phyloP scores from a whole-genome alignment of 2,113 vertebrate species.

The Nicator chloris region DNA sequence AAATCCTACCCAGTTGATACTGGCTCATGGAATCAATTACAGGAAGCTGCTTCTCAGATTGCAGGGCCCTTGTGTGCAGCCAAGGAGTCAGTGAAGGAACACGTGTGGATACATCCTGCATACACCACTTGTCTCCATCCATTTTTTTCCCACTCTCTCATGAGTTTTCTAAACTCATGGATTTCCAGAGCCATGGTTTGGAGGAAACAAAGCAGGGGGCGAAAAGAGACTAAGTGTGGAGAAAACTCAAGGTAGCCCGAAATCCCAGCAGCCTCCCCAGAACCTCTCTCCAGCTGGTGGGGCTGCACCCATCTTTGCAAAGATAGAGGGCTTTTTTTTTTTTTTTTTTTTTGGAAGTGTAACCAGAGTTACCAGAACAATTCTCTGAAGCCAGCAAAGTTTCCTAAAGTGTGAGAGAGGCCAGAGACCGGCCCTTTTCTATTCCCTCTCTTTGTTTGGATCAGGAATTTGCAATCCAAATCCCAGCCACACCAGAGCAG shows the following conservation, averaged over 20 bases:
- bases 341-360: background rate
- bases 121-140: background rate
- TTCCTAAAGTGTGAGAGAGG: conserved; percentile 3
- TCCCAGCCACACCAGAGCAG: background rate
- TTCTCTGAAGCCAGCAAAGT: background rate
- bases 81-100: background rate
- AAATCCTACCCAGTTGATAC: background rate
- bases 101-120: background rate
- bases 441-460: conserved; percentile 4
- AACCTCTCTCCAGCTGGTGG: background rate
- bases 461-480: conserved; percentile 59
- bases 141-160: background rate
- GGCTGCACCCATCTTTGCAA: background rate
- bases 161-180: background rate
- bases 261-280: background rate
- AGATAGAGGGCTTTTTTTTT: background rate
- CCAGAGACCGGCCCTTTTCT: conserved; percentile 21
- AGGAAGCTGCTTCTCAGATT: background rate
- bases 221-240: background rate
- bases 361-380: background rate
- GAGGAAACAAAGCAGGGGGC: background rate
- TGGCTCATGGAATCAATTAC: background rate
- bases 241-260: background rate
- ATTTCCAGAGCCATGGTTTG: background rate
- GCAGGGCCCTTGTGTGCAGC: background rate